phyloP scores from a whole-genome alignment of 1,140 invertebrate genomes.

The Dinothrombium tinctorium region DNA sequence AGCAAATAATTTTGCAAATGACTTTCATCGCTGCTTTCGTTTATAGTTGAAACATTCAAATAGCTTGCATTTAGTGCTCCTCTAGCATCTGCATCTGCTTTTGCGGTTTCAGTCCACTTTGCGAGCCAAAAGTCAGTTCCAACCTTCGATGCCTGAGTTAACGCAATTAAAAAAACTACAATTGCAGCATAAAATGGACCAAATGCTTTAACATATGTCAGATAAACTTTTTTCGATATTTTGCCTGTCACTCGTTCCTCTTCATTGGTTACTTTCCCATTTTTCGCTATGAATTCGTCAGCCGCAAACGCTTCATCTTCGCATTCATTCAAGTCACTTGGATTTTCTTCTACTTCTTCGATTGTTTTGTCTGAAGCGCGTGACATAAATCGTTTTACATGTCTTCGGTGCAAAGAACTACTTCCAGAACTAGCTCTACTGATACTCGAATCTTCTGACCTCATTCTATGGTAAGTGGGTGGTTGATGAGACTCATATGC shows the following conservation, averaged over 20 bases:
- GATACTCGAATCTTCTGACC: neutral
- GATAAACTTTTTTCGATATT: constrained; percentile 33
- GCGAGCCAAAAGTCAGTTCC: constrained; percentile 17
- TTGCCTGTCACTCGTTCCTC: constrained; percentile 34
- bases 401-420: too few species aligned
- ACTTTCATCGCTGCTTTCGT: neutral
- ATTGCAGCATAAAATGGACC: constrained; percentile 27
- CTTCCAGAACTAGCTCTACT: neutral
- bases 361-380: constrained; percentile 20
- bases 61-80: neutral
- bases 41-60: neutral
- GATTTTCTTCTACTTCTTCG: constrained; percentile 18
- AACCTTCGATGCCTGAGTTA: constrained; percentile 16
- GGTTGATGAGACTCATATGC: too few species aligned
- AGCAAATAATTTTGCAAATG: constrained; percentile 16
- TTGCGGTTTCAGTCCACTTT: constrained; percentile 14
- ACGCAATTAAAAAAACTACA: constrained; percentile 27
- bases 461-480: too few species aligned
- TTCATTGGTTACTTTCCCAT: constrained; percentile 21
- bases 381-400: constrained; percentile 19
- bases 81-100: neutral
- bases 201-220: constrained; percentile 35
- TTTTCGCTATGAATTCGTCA: too few species aligned
- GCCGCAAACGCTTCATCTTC: too few species aligned
- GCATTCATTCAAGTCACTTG: too few species aligned